phyloP scores from a whole-genome alignment of 1,140 invertebrate species.

The Helicoverpa armigera region DNA sequence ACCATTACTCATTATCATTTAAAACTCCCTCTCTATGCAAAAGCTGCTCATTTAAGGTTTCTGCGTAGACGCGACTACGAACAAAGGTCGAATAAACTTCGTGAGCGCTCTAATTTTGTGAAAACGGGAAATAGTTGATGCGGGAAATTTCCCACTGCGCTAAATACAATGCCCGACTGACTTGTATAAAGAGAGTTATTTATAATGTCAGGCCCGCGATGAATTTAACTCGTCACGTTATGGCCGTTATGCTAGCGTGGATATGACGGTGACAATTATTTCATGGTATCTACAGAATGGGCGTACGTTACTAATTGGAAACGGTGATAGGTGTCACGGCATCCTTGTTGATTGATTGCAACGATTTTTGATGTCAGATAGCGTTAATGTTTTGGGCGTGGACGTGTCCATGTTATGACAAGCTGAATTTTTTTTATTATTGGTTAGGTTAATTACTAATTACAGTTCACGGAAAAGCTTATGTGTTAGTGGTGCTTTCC shows the following conservation, averaged over 20 bases:
- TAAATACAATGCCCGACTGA: conserved; percentile 43
- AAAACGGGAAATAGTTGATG: conserved; percentile 39
- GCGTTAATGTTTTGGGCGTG: conserved; percentile 25
- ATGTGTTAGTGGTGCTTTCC: too few species aligned
- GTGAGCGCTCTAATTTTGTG: conserved; percentile 34
- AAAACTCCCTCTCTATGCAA: background rate
- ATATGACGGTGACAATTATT: conserved; percentile 28
- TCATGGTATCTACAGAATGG: conserved; percentile 1
- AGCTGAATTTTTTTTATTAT: conserved; percentile 1
- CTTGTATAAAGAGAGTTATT: conserved; percentile 37
- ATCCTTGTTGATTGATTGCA: conserved; percentile 25
- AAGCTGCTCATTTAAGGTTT: conserved; percentile 22
- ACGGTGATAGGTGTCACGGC: conserved; percentile 30
- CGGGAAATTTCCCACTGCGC: conserved; percentile 46
- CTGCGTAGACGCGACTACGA: conserved; percentile 17
- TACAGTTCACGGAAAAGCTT: too few species aligned
- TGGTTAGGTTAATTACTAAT: background rate
- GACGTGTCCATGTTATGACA: conserved; percentile 20
- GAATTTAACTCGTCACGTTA: conserved; percentile 33
- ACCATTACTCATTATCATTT: background rate
- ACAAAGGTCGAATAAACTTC: conserved; percentile 43
- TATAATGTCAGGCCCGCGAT: conserved; percentile 30
- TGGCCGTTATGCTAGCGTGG: conserved; percentile 15
- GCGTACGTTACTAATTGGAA: conserved; percentile 24
- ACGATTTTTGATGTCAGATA: conserved; percentile 40